A percentile compares a stretch with the other conserved stretches of the same genome.
phyloP scores from a whole-genome alignment of 2,888 invertebrate species.

The Thecocarcelia acutangulata region DNA sequence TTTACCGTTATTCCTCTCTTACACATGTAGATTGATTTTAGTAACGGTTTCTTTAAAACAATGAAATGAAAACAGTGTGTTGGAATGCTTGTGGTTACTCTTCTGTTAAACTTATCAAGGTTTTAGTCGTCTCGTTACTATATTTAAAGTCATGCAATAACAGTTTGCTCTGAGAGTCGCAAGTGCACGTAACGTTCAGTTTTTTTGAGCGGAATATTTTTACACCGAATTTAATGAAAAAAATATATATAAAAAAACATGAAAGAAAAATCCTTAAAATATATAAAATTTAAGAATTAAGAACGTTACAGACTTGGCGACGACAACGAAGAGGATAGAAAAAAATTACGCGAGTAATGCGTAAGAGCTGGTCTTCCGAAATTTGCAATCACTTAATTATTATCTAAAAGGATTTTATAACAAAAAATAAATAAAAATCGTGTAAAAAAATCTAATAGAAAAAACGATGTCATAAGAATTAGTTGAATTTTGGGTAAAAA shows the following conservation, averaged over 20 bases:
- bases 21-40: slow-evolving; percentile 1
- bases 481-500: slow-evolving; percentile 1
- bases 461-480: slow-evolving; percentile 53
- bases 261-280: slow-evolving; percentile 52
- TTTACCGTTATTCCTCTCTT: slow-evolving; percentile 28
- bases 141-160: slow-evolving; percentile 12
- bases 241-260: background rate
- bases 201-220: slow-evolving; percentile 40
- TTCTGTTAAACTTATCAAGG: slow-evolving; percentile 43
- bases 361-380: slow-evolving; percentile 66
- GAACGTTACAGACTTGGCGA: slow-evolving; percentile 63
- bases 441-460: slow-evolving; percentile 16
- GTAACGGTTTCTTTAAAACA: slow-evolving; percentile 31
- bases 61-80: background rate
- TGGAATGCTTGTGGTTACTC: slow-evolving; percentile 31
- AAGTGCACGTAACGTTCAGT: slow-evolving; percentile 43
- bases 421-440: background rate
- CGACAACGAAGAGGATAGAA: slow-evolving; percentile 51
- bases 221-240: slow-evolving; percentile 16
- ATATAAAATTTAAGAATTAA: slow-evolving; percentile 55
- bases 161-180: slow-evolving; percentile 62
- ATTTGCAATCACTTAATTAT: slow-evolving; percentile 41
- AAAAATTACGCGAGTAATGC: slow-evolving; percentile 48
- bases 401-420: slow-evolving; percentile 36
- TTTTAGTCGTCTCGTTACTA: slow-evolving; percentile 34